Evolutionary conservation across 1,140 invertebrate genomes (phyloP), one percentile per base, ranked within the genome.

Genomic region (Lepidurus packardi): DNA sequence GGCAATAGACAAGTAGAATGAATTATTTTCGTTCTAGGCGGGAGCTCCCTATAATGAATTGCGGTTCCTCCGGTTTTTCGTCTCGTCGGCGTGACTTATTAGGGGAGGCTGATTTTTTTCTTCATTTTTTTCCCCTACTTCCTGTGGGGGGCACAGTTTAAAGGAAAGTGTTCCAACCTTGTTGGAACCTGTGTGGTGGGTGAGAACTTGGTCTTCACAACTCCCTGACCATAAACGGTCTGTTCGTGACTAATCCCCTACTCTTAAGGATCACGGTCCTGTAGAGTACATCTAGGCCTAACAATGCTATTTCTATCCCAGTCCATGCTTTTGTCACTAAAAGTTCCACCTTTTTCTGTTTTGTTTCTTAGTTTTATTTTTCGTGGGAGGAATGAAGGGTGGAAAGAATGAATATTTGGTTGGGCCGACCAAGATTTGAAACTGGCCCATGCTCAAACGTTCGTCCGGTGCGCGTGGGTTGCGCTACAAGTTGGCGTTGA

Each of bases 131-230:
- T n/a, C 21, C 21, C 7, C 16, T 21, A 21, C 7, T 65, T 65
- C 53, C 53, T 65, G 53, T 65, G 3, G 13, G 53, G 53, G 53
- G 53, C 53, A 13, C 53, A 21, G 6, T 13, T 65, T 65, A 13
- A 65, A 65, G 21, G 53, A 65, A 65, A 65, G 53, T 65, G 53
- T 65, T 65, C 16, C 21, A 16, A 65, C 21, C 53, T 65, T 65
- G 53, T 65, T n/a, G 53, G 53, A 65, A 65, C n/a, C 53, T 21
- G 53, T 65, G 21, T 13, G 16, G 53, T n/a, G 21, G 53, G 53
- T 65, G 53, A 65, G 53, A 65, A 65, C 7, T 65, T 65, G 2
- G 16, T 65, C 53, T 13, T 21, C 53, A 21, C 53, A 65, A 65
- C 16, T 65, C 53, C 53, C 53, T 7, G 21, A 21, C 53, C 53